Conservation (phyloP, 2,888 invertebrate species). For the Caenorhabditis imperialis region DNA sequence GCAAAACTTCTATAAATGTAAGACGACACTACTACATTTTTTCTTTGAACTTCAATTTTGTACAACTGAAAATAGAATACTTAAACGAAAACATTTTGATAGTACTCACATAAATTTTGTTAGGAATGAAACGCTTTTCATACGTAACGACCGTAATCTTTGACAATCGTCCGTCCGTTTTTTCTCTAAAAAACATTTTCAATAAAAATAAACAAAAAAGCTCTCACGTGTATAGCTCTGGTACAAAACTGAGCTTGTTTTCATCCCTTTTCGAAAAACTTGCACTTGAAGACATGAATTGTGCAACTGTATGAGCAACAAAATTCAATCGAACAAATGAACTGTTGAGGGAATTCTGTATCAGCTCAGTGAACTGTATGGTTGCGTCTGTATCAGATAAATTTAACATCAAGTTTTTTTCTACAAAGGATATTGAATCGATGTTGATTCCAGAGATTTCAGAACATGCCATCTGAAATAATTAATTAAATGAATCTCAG, state of each 20-base stretch:
- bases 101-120: slow-evolving; percentile 91
- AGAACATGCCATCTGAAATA: slow-evolving; percentile 88
- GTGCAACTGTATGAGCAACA: slow-evolving; percentile 96
- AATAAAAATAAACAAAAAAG: slow-evolving; percentile 19
- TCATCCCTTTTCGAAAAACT: slow-evolving; percentile 52
- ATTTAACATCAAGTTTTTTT: slow-evolving; percentile 89
- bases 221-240: slow-evolving; percentile 91
- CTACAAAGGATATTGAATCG: slow-evolving; percentile 92
- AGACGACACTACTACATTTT: slow-evolving; percentile 80
- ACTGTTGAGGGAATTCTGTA: slow-evolving; percentile 79
- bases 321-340: slow-evolving; percentile 91
- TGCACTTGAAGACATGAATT: slow-evolving; percentile 51
- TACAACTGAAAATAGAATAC: slow-evolving; percentile 68
- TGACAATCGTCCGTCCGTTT: slow-evolving; percentile 89
- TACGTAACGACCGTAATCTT: slow-evolving; percentile 89
- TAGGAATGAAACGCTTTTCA: slow-evolving; percentile 95
- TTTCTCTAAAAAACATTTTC: slow-evolving; percentile 64
- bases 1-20: slow-evolving; percentile 94
- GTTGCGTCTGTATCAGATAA: slow-evolving; percentile 95
- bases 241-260: slow-evolving; percentile 89
- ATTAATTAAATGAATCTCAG: neutral
- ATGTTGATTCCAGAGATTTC: slow-evolving; percentile 92
- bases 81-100: neutral
- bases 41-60: slow-evolving; percentile 67
- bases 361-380: slow-evolving; percentile 83